Percentiles rank a stretch among this genome's conserved stretches.
phyloP scores from a whole-genome alignment of 2,888 invertebrate species.

The Cylloceria caligata region DNA sequence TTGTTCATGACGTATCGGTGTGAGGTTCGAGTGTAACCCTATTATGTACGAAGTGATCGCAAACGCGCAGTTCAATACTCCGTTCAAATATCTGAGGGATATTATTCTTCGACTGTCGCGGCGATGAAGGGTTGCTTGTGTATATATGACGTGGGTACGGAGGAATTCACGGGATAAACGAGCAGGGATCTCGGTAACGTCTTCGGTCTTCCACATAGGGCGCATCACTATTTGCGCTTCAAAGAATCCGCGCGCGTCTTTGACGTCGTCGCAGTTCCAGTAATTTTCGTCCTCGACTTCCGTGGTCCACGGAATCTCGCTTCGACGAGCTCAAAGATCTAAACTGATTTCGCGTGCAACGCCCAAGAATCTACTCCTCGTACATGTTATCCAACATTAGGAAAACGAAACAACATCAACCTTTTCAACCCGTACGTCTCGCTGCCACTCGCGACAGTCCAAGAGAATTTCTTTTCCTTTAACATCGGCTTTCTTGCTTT shows the following conservation, averaged over 20 bases:
- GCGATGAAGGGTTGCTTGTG: not conserved
- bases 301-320: conserved; percentile 58
- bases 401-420: conserved; percentile 20
- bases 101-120: conserved; percentile 23
- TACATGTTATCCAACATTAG: conserved; percentile 19
- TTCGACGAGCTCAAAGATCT: conserved; percentile 57
- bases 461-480: conserved; percentile 44
- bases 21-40: no score
- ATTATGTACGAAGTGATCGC: no score
- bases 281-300: conserved; percentile 54
- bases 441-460: conserved; percentile 25
- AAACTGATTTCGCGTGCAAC: not conserved
- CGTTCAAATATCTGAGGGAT: conserved; percentile 1
- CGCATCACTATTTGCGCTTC: conserved; percentile 58
- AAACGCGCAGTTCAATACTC: no score
- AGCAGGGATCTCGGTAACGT: conserved; percentile 21
- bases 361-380: conserved; percentile 13
- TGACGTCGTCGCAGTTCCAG: conserved; percentile 43
- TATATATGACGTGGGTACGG: not conserved
- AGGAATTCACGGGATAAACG: not conserved
- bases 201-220: conserved; percentile 51
- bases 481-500: not conserved
- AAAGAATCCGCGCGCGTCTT: conserved; percentile 56
- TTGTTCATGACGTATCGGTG: no score
- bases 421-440: not conserved